Evolutionary conservation across 2,888 invertebrate species (phyloP), one percentile per base, ranked within the genome.

Genomic region (Lasioglossum vierecki): DNA sequence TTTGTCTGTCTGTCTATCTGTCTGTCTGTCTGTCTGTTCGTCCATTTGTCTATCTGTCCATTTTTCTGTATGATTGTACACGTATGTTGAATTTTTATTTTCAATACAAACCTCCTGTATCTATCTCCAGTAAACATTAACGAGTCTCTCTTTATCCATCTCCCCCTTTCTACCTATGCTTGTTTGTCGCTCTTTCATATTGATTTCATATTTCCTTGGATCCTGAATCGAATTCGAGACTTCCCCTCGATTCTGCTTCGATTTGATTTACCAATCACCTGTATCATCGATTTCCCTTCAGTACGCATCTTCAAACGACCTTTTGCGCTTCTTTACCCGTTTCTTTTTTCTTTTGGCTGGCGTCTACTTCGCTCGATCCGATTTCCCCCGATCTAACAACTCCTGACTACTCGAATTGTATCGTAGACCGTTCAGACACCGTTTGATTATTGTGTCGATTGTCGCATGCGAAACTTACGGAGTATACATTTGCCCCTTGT

Each of bases 1-100:
- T 93, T 91, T 94, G 84, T 91, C 91, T 93, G 90, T 92, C 91
- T 93, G 68, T 68, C 70, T 70, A n/a, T 70, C 13, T 13, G 90
- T 93, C 88, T 91, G 86, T 90, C 83, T 86, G 84, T 92, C 89
- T 88, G 90, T 92, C 88, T 89, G 82, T 91, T 88, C 85, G 81
- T 68, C 66, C 18, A 39, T 68, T 35, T 39, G 87, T 86, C 89
- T 89, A 30, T 30, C 30, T 30, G 81, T 68, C 66, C 18, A 39
- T 68, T 35, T 39, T 88, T 86, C 89, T 89, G 80, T 91, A 88
- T 89, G 86, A 79, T 90, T 86, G 88, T 88, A 83, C 35, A 70
- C 73, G 80, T 89, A 82, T 66, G 74, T 86, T 81, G 76, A 63
- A 44, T 13, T 84, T 74, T 83, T 80, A 77, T 63, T 60, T 83